phyloP scores from a whole-genome alignment of 2,888 invertebrate genomes.

The Stenotaenia linearis region DNA sequence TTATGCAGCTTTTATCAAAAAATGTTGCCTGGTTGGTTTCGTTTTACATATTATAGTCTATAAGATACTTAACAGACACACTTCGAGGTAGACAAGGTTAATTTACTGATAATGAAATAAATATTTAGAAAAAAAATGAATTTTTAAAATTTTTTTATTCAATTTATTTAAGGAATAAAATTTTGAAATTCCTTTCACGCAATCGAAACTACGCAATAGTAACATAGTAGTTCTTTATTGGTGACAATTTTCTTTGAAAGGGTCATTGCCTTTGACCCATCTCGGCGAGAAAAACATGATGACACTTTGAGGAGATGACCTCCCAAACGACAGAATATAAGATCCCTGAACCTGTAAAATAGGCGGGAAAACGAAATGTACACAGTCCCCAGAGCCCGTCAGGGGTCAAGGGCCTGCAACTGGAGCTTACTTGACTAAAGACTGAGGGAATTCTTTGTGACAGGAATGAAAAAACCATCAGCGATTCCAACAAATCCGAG shows the following conservation, averaged over 20 bases:
- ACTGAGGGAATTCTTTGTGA: conserved; percentile 12
- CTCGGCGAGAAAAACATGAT: not conserved
- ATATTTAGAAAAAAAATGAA: not conserved
- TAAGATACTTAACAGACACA: not conserved
- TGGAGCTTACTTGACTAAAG: conserved; percentile 24
- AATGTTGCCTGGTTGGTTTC: not conserved
- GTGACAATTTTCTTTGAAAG: not conserved
- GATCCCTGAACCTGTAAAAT: conserved; percentile 18
- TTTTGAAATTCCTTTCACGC: not conserved
- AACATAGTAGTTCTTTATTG: not conserved
- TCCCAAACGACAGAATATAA: not conserved
- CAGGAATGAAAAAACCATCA: not conserved
- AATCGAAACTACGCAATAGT: not conserved
- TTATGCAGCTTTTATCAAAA: not conserved
- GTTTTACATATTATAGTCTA: not conserved
- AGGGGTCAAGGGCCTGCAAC: conserved; percentile 20
- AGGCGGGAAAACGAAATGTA: conserved; percentile 8
- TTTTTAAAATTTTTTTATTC: not conserved
- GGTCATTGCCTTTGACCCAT: not conserved
- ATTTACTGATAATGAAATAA: too few species aligned
- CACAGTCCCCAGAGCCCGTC: conserved; percentile 12
- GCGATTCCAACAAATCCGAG: not conserved
- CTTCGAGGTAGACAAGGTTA: not conserved
- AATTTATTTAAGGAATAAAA: too few species aligned
- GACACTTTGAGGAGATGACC: not conserved